These are phyloP conservation scores for Conops quadrifasciatus DNA, from an alignment of 2,888 invertebrate genomes.

Conservation along the genomic window DNA sequence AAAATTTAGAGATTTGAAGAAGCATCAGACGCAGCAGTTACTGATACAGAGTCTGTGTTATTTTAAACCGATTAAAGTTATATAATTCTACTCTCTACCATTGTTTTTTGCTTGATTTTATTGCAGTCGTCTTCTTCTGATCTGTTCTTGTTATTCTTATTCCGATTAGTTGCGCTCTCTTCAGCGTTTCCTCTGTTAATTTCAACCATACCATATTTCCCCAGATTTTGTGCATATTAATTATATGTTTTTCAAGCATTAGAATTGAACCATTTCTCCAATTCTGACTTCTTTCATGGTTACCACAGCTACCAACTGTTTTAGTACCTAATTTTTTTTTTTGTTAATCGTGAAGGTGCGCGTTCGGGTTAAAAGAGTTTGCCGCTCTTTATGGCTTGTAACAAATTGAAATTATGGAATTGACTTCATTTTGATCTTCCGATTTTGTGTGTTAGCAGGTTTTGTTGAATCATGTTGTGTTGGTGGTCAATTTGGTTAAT, in stretches of 20 bases:
- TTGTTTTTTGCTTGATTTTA: neutral
- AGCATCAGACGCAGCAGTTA: neutral
- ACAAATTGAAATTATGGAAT: neutral
- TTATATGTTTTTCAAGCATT: neutral
- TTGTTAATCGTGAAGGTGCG: neutral
- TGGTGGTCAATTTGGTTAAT: too few relatives aligned
- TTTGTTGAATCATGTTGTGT: too few relatives aligned
- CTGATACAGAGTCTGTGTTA: neutral
- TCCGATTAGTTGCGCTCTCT: slow-evolving; percentile 1
- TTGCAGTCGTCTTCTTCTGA: too few relatives aligned
- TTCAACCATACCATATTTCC: too few relatives aligned
- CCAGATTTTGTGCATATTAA: neutral
- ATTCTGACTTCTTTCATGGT: neutral
- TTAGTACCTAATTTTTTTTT: neutral
- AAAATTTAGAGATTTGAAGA: slow-evolving; percentile 16
- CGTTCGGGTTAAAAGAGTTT: neutral
- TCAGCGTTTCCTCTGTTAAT: neutral
- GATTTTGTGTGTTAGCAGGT: too few relatives aligned
- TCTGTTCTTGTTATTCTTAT: too few relatives aligned
- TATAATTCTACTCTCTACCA: neutral
- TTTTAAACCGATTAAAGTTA: neutral
- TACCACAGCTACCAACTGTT: neutral
- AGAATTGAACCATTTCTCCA: neutral
- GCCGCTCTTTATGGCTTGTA: slow-evolving; percentile 17
- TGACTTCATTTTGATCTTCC: too few relatives aligned